Conservation (phyloP, 2,888 invertebrate genomes). For the Idaea aversata region DNA sequence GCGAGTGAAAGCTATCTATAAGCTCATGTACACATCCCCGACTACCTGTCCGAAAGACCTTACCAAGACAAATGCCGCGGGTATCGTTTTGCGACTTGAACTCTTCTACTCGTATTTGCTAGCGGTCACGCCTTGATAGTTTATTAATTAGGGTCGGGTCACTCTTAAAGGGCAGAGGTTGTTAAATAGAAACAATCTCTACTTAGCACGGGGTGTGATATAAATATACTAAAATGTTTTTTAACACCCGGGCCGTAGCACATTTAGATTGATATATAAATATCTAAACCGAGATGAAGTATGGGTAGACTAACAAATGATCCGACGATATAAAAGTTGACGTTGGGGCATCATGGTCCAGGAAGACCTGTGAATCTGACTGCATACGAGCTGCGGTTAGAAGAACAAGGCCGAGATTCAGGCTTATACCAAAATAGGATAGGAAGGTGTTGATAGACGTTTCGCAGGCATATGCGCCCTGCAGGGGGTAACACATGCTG, state of each 20-base stretch:
- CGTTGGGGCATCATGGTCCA: no score
- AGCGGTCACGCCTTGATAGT: constrained; percentile 32
- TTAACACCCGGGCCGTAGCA: background rate
- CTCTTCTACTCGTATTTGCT: constrained; percentile 5
- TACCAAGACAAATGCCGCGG: background rate
- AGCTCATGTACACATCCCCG: no score
- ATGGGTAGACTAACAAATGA: no score
- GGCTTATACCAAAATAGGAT: no score
- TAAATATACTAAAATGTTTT: background rate
- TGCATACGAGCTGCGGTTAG: no score
- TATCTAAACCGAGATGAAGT: background rate
- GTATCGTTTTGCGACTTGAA: constrained; percentile 10
- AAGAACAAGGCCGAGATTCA: no score
- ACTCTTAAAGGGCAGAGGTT: constrained; percentile 35
- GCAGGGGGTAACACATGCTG: no score
- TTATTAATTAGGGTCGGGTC: constrained; percentile 45
- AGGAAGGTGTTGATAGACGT: no score
- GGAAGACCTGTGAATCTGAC: no score
- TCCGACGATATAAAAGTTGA: no score
- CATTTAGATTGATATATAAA: background rate
- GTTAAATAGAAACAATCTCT: constrained; percentile 45
- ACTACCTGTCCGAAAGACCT: background rate
- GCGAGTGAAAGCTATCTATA: no score
- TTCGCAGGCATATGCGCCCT: no score
- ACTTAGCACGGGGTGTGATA: constrained; percentile 5